These are phyloP conservation scores for Azorinus chamasolen DNA, from an alignment of 2,888 invertebrate species.

Conservation along the genomic window DNA sequence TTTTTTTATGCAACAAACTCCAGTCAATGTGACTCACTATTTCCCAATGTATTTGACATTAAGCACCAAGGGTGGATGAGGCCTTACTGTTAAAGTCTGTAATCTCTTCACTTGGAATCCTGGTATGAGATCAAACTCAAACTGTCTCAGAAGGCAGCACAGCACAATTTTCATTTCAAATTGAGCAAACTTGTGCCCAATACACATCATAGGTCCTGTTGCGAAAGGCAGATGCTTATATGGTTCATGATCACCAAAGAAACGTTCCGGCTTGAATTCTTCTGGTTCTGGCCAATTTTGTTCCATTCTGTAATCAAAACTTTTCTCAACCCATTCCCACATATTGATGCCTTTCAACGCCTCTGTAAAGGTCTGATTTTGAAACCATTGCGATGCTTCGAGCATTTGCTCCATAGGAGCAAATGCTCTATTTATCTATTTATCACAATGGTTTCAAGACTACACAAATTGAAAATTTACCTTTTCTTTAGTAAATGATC, in stretches of 20 bases:
- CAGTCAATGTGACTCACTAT: not conserved
- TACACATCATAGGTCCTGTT: constrained; percentile 81
- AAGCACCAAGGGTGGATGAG: constrained; percentile 71
- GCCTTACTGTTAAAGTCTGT: constrained; percentile 70
- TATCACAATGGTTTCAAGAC: too few relatives aligned
- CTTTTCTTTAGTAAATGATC: too few relatives aligned
- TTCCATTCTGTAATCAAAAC: constrained; percentile 69
- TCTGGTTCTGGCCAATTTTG: constrained; percentile 78
- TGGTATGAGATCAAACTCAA: constrained; percentile 71
- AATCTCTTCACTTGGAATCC: constrained; percentile 67
- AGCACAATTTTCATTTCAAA: constrained; percentile 78
- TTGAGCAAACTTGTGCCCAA: constrained; percentile 82
- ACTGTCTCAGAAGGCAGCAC: constrained; percentile 70
- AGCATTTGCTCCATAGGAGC: too few relatives aligned
- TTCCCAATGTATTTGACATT: constrained; percentile 41
- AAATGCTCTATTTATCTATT: too few relatives aligned
- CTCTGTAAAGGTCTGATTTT: too few relatives aligned
- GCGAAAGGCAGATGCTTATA: constrained; percentile 78
- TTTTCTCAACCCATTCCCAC: too few relatives aligned
- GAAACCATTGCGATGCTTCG: too few relatives aligned
- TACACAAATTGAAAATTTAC: too few relatives aligned
- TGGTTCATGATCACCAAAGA: constrained; percentile 58
- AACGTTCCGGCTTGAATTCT: constrained; percentile 78
- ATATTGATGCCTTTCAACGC: too few relatives aligned
- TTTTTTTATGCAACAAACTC: not conserved